Evolutionary conservation across 2,113 vertebrate genomes (phyloP), one percentile per base, ranked within the genome.

Genomic region (Saccopteryx bilineata): DNA sequence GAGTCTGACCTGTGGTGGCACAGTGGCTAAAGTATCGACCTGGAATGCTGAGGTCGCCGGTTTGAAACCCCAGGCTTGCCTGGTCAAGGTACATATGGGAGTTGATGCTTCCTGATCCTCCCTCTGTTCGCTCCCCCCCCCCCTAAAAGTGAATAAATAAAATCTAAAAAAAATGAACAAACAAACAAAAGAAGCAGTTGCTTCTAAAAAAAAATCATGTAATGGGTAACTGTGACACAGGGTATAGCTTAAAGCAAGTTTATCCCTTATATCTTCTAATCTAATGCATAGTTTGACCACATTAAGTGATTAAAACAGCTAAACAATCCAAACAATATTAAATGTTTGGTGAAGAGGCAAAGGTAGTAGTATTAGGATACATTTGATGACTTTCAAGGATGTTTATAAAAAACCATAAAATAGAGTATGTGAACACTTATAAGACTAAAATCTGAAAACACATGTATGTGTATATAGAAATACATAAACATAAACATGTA

Each of bases 251-350:
- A 76, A 91, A 96, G 95, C 87, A 95, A 75, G 17, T 96, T 82
- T 97, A 97, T 96, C 95, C 82, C 91, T 93, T 89, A 89, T 10
- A 69, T 97, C 60, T 72, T 39, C 46, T 0, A 94, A 95, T 98
- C 75, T 96, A 39, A 39, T 39, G 39, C 39, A 71, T 90, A 96
- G 28, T 58, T 97, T 97, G 92, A 66, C 9, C 33, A 88, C 18
- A 10, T 66, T 66, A 74, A 68, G 14, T 87, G 72, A 72, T 95
- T 85, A 94, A 90, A 92, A 74, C 5, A 80, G n/a, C 74, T 50
- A 94, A 85, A 24, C 7, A 92, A 61, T 91, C 19, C 17, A 90
- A 85, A n/a, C 52, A 92, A 28, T 94, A 85, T 87, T 72, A 78
- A 66, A 33, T 76, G 28, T 89, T 68, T 54, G 10, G 66, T 83